phyloP scores from a whole-genome alignment of 2,113 vertebrate species.

The Xyliphius kryptos region DNA sequence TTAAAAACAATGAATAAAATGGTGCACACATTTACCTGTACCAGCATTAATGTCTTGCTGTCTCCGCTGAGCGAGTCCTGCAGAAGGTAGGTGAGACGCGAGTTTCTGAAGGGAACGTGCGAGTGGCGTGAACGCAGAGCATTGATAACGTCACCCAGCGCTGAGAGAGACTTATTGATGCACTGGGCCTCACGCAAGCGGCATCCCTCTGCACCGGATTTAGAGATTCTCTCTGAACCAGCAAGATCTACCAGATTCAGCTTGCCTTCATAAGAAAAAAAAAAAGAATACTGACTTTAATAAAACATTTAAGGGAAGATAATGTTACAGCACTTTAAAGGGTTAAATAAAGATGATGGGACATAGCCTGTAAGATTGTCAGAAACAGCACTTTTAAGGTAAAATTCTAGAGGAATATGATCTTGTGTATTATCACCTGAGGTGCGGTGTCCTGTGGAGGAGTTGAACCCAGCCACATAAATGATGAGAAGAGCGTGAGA shows the following conservation, averaged over 20 bases:
- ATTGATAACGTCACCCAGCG: slow-evolving; percentile 86
- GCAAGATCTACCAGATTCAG: slow-evolving; percentile 95
- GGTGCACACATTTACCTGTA: slow-evolving; percentile 77
- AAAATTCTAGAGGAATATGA: background rate
- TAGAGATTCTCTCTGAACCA: slow-evolving; percentile 85
- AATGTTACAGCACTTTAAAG: no score
- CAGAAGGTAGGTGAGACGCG: slow-evolving; percentile 95
- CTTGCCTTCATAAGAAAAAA: slow-evolving; percentile 75
- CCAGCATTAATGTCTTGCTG: slow-evolving; percentile 97
- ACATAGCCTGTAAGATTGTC: no score
- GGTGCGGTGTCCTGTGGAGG: slow-evolving; percentile 77
- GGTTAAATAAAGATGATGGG: no score
- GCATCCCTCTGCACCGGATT: slow-evolving; percentile 84
- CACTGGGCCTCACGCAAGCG: slow-evolving; percentile 88
- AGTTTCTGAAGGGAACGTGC: slow-evolving; percentile 94
- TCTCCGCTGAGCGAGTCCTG: slow-evolving; percentile 91
- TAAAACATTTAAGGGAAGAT: no score
- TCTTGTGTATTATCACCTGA: slow-evolving; percentile 61
- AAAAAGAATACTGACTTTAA: no score
- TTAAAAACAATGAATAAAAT: no score
- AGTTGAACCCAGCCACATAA: slow-evolving; percentile 74
- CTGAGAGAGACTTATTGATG: slow-evolving; percentile 93
- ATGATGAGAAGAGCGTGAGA: slow-evolving; percentile 90
- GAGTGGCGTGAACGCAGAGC: slow-evolving; percentile 82
- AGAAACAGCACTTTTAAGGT: no score